phyloP scores from a whole-genome alignment of 2,797 vertebrate species.

The Clarias laeviceps region DNA sequence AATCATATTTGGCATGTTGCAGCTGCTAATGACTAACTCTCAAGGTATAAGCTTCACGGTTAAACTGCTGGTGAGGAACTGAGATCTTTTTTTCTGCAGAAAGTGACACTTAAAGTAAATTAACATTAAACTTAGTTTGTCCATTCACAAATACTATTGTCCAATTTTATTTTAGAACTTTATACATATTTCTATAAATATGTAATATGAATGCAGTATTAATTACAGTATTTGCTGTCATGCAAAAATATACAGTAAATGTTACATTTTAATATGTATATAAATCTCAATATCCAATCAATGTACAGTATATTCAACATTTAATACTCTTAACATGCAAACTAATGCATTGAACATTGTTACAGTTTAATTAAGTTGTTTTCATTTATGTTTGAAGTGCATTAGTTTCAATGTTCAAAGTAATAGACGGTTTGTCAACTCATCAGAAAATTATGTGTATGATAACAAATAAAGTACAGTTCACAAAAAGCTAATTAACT shows the following conservation, averaged over 20 bases:
- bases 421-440: neutral
- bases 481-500: neutral
- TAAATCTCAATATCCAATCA: neutral
- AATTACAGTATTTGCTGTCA: neutral
- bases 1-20: neutral
- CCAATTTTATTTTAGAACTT: neutral
- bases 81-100: neutral
- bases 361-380: too few species aligned
- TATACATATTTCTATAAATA: neutral
- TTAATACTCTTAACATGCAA: too few species aligned
- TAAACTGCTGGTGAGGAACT: neutral
- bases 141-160: neutral
- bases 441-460: neutral
- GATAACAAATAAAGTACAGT: neutral
- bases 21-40: slow-evolving; percentile 38
- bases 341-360: too few species aligned
- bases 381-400: neutral
- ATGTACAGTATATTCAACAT: neutral
- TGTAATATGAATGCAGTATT: neutral
- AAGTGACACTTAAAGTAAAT: neutral
- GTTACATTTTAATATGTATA: neutral
- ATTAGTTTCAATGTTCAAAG: neutral
- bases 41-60: neutral
- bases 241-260: neutral
- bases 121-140: neutral